These are phyloP conservation scores for Camarhynchus parvulus DNA, from an alignment of 2,113 vertebrate genomes.

Conservation along the genomic window DNA sequence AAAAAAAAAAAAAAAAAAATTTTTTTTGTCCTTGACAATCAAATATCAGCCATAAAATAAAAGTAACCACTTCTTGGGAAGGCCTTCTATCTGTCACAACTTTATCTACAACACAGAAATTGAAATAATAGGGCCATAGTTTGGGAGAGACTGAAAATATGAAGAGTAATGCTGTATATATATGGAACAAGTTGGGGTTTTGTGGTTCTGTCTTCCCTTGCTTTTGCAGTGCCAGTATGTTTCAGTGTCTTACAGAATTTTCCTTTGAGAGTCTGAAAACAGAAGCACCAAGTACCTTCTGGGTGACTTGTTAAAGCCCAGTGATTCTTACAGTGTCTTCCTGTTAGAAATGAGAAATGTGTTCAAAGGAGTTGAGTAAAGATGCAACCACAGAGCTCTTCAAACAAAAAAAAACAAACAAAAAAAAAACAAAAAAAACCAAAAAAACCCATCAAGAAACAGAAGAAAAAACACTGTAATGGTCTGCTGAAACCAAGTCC, in stretches of 20 bases:
- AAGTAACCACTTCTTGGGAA: background rate
- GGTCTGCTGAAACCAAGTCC: background rate
- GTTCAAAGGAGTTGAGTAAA: background rate
- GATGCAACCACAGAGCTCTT: background rate
- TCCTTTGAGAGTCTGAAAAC: background rate
- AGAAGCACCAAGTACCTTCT: background rate
- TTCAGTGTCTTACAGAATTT: background rate
- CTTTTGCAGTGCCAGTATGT: background rate
- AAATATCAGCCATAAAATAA: background rate
- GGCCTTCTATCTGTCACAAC: background rate
- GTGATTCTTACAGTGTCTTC: background rate
- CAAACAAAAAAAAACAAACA: background rate
- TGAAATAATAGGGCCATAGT: background rate
- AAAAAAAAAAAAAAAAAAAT: background rate
- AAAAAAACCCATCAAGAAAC: no score
- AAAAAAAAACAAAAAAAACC: no score
- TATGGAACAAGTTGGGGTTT: rapidly evolving
- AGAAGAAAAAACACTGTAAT: background rate
- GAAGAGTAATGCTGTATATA: background rate
- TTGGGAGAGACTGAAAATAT: background rate
- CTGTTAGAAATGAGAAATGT: background rate
- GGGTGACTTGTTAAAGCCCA: background rate
- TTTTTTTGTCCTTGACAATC: background rate
- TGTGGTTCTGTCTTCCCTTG: background rate
- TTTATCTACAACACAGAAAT: background rate